Conservation (phyloP, 2,797 vertebrate genomes). For the Malurus splendens region DNA sequence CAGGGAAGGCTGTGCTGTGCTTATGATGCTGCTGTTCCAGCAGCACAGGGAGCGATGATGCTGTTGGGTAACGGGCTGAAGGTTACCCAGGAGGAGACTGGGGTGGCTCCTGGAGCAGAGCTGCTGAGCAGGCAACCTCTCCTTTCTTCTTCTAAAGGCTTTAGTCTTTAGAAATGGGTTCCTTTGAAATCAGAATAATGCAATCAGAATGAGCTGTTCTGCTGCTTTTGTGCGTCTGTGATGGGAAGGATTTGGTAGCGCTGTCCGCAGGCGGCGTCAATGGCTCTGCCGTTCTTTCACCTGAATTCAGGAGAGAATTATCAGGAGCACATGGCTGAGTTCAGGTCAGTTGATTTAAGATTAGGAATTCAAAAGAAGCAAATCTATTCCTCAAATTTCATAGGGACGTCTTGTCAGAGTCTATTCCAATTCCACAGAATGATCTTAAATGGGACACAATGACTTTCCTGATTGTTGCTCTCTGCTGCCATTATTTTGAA, state of each 20-base stretch:
- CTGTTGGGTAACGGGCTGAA: neutral
- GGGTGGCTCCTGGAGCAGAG: neutral
- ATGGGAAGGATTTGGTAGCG: neutral
- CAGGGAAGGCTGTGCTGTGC: neutral
- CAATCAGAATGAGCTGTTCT: neutral
- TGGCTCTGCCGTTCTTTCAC: neutral
- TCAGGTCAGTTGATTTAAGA: neutral
- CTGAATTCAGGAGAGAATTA: neutral
- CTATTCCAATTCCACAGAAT: conserved; percentile 25
- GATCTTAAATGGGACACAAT: neutral
- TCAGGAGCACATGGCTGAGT: neutral
- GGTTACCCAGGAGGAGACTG: neutral
- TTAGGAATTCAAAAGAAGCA: conserved; percentile 28
- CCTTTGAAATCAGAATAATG: neutral
- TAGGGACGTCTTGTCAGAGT: neutral
- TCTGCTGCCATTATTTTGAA: conserved; percentile 22
- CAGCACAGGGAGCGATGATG: accelerated
- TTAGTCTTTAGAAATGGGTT: neutral
- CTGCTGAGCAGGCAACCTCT: neutral
- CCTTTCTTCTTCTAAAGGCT: neutral
- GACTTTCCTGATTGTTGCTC: neutral
- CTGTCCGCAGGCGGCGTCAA: neutral
- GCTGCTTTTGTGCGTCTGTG: neutral
- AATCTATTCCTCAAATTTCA: conserved; percentile 10
- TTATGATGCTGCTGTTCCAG: accelerated